Base-by-base conservation (phyloP, 53 echinoderm and acorn worm genomes). In the Hippasteria phrygiana region DNA sequence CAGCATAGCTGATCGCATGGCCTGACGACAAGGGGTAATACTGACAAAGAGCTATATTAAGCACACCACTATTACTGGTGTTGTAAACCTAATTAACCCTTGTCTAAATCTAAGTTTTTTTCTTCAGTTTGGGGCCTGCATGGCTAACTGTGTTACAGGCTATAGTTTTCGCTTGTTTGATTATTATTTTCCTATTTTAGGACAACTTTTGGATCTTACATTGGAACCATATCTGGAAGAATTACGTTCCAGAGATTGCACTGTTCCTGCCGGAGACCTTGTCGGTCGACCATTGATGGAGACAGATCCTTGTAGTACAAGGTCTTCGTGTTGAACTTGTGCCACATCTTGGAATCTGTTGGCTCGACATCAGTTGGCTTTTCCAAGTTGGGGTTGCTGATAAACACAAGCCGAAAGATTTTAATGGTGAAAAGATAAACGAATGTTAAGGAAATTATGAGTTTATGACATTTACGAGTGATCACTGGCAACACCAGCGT, bases 231-330 rank as follows among this genome's bases (percentile, higher is more conserved):
- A 27, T 33, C 14, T 13, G 51, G 77, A 1, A 77, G 54, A 17
- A 18, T 28, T 5, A 33, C 50, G 40, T 77, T 77, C 77, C 77
- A 77, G 51, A 77, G 77, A 54, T 31, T 35, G 77, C 77, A 77
- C n/a, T 77, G 10, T 16, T 50, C 50, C 34, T 51, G 77, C 18
- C 51, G 29, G 28, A 77, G 33, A 34, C 35, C 13, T 31, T 77
- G 48, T 32, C 33, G 50, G 6, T 54, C 37, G 1, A 54, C 20
- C 54, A 54, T 50, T 16, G 54, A 16, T 28, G 77, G 50, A 16
- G 51, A 12, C 31, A 77, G 2, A 18, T 77, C 77, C 34, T 53
- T 77, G 34, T 77, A 77, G 77, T 54, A 34, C 33, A 50, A n/a
- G 77, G 18, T 53, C 34, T 18, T 43, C 13, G 1, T 31, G 77